phyloP scores from a whole-genome alignment of 2,113 vertebrate species.

The Melanotaenia duboulayi region DNA sequence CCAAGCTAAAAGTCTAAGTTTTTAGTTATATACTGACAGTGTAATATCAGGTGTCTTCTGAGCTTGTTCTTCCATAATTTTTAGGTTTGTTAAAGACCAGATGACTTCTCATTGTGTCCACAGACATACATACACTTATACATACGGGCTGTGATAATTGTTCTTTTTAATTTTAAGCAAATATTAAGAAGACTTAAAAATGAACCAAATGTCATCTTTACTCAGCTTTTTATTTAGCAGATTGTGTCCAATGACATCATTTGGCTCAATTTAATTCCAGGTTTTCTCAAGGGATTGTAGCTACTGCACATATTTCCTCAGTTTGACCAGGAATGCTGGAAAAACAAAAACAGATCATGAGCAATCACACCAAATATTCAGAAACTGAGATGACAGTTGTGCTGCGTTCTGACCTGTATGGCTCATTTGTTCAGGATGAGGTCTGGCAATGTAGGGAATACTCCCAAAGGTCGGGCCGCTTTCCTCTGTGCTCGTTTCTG shows the following conservation, averaged over 20 bases:
- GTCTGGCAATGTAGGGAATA: conserved; percentile 87
- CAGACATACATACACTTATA: too few species aligned
- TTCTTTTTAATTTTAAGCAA: too few species aligned
- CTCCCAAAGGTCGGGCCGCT: conserved; percentile 65
- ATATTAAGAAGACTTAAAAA: not conserved
- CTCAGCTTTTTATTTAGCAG: not conserved
- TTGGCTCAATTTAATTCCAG: not conserved
- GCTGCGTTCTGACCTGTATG: conserved; percentile 87
- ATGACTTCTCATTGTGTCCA: too few species aligned
- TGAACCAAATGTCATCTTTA: not conserved
- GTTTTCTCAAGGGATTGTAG: not conserved
- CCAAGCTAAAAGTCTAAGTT: too few species aligned
- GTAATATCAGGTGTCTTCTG: too few species aligned
- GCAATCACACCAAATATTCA: not conserved
- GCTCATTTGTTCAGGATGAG: conserved; percentile 82
- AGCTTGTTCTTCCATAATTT: too few species aligned
- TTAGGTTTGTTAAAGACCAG: too few species aligned
- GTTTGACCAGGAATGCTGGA: conserved; percentile 91
- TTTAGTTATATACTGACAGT: too few species aligned
- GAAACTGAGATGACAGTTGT: not conserved
- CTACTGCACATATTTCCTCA: conserved; percentile 85
- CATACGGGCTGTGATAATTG: too few species aligned
- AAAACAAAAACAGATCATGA: conserved; percentile 50
- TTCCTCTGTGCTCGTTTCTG: conserved; percentile 40
- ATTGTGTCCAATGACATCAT: not conserved